Base-by-base conservation (phyloP, 2,113 vertebrate species). In the Oncorhynchus tshawytscha region DNA sequence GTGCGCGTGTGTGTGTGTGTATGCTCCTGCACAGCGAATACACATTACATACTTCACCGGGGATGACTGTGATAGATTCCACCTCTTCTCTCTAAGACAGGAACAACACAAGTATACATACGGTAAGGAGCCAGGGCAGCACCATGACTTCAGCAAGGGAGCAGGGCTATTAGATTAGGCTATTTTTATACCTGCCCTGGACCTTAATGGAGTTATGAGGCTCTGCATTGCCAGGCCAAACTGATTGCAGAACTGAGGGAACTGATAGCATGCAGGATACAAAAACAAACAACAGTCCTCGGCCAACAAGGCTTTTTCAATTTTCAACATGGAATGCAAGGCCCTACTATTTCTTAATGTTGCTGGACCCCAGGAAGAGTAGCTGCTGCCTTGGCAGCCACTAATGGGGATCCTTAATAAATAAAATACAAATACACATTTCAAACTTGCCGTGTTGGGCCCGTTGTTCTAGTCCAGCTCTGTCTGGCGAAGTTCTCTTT, bases 121-220 rank as follows among this genome's bases (percentile, higher is more conserved):
- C 65, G 65, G 68, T 70, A 49, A 70, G 18, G 68, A 54, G 15
- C 51, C 16, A 54, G 12, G 51, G 16, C 34, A 70, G 34, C 8
- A 48, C 68, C 68, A 22, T 16, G 29, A 48, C 68, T 70, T 73
- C 72, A 77, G 67, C 67, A 4, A 62, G 69, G 27, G 31, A 83
- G 75, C 64, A 77, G 65, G 73, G 24, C 72, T 73, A 87, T 87
- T 87, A 85, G 76, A 79, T 85, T 78, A 85, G 69, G 73, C 71
- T 87, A 80, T 85, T 85, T 85, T 82, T 84, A 83, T 85, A 84
- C 72, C 80, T 82, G 80, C 75, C 74, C 80, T 59, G 39, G 62
- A 74, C 66, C 75, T 87, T 85, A 85, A 82, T 87, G 74, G 69
- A 79, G 67, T 85, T 87, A 85, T 68, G 72, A 54, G 70, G 72